phyloP scores from a whole-genome alignment of 2,888 invertebrate genomes.

The Fabriciana adippe region DNA sequence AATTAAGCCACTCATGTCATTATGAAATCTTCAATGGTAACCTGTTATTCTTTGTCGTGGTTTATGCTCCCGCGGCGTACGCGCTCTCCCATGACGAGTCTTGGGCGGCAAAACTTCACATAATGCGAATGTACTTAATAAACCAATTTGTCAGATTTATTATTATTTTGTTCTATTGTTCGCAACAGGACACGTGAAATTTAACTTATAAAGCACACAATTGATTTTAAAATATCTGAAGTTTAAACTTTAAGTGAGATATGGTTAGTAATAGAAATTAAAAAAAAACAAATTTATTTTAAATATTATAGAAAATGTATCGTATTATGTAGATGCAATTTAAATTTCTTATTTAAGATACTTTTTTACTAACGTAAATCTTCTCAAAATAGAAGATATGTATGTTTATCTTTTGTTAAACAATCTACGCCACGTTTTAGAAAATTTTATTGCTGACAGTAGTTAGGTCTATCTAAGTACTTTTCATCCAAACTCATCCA shows the following conservation, averaged over 20 bases:
- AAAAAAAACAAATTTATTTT: neutral
- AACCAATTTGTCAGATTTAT: conserved; percentile 13
- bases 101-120: conserved; percentile 69
- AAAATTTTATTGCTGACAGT: no score
- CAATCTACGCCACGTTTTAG: no score
- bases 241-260: no score
- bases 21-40: conserved; percentile 31
- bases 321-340: no score
- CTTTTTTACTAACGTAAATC: no score
- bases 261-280: neutral
- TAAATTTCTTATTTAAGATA: no score
- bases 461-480: no score
- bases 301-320: neutral
- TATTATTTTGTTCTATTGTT: conserved; percentile 6
- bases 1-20: conserved; percentile 23
- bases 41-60: conserved; percentile 56
- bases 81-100: conserved; percentile 78
- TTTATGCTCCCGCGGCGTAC: conserved; percentile 67
- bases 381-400: no score
- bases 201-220: neutral
- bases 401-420: no score
- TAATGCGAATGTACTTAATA: conserved; percentile 41
- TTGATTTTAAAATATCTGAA: no score
- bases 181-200: conserved; percentile 4
- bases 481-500: no score